These are phyloP conservation scores for Sinocyclocheilus anophthalmus DNA, from an alignment of 2,113 vertebrate genomes.

Conservation along the genomic window DNA sequence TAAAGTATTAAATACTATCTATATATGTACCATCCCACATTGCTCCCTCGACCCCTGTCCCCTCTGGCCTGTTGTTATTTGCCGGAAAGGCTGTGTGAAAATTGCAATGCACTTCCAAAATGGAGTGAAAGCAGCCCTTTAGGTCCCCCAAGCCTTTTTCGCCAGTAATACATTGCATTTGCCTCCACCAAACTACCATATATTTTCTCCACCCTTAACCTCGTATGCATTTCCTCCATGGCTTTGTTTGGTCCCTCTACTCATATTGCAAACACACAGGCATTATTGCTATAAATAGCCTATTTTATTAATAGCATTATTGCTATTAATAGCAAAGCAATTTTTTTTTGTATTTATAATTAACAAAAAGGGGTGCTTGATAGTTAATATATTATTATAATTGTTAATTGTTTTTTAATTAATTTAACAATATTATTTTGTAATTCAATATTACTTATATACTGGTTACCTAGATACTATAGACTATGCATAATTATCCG, in stretches of 20 bases:
- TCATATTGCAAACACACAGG: background rate
- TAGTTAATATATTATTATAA: too few relatives aligned
- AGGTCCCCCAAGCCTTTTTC: conserved; percentile 55
- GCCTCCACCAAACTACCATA: conserved; percentile 42
- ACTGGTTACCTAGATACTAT: too few relatives aligned
- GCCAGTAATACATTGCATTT: conserved; percentile 69
- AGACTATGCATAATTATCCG: too few relatives aligned
- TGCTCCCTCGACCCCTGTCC: conserved; percentile 14
- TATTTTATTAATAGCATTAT: background rate
- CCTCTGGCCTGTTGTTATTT: conserved; percentile 51
- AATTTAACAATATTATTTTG: too few relatives aligned
- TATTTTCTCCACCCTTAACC: conserved; percentile 39
- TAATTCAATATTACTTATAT: too few relatives aligned
- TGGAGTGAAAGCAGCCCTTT: conserved; percentile 55
- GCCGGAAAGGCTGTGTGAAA: conserved; percentile 56
- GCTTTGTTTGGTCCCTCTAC: conserved; percentile 8
- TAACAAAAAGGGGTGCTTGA: too few relatives aligned
- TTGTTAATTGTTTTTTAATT: too few relatives aligned
- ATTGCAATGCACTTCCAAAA: conserved; percentile 64
- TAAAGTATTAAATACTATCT: background rate
- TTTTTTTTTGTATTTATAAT: background rate
- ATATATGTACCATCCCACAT: background rate
- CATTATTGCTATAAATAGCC: background rate
- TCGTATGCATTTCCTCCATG: background rate
- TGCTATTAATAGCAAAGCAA: too few relatives aligned